Evolutionary conservation across 2,797 vertebrate species (phyloP), one percentile per base, ranked within the genome.

Genomic region (Choloepus didactylus): DNA sequence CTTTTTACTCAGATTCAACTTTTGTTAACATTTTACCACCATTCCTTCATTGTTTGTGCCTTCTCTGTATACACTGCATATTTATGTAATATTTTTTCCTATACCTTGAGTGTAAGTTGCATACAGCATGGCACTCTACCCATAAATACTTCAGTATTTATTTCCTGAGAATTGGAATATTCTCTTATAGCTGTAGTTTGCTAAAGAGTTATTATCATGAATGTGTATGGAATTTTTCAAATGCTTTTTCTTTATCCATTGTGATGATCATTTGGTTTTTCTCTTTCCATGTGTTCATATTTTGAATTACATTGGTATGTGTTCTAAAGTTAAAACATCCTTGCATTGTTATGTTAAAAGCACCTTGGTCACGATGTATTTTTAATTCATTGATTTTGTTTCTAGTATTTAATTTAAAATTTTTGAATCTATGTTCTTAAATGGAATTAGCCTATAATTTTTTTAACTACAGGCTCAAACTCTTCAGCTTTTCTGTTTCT

Each of bases 401-500:
- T 60, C 46, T 83, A 31, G 54, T 62, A 86, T 67, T 59, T 88
- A 82, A 70, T 85, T 80, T 83, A 56, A 25, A 56, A 81, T 49
- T 95, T 91, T 93, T 95, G 44, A 16, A 51, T 67, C 41, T 75
- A 4, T 67, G 51, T 54, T 51, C 31, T 12, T 72, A 46, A 75
- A 60, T 56, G 25, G 31, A 85, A 76, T 75, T 93, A 35, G 31
- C 64, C 23, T 69, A 5, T 77, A n/a, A 21, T 64, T 83, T 59
- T 60, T 72, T 41, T 31, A 70, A 76, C 66, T 60, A 4, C 6
- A 49, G n/a, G 27, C 49, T 76, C 31, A 81, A 89, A 91, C 27
- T 44, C 38, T 76, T 94, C 67, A 79, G 49, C 38, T 92, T 83
- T 96, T 81, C 29, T 82, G 9, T 73, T 69, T 83, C 83, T 66